Evolutionary conservation across 2,113 vertebrate species (phyloP), one percentile per base, ranked within the genome.

Genomic region (Sinosuthora webbiana): DNA sequence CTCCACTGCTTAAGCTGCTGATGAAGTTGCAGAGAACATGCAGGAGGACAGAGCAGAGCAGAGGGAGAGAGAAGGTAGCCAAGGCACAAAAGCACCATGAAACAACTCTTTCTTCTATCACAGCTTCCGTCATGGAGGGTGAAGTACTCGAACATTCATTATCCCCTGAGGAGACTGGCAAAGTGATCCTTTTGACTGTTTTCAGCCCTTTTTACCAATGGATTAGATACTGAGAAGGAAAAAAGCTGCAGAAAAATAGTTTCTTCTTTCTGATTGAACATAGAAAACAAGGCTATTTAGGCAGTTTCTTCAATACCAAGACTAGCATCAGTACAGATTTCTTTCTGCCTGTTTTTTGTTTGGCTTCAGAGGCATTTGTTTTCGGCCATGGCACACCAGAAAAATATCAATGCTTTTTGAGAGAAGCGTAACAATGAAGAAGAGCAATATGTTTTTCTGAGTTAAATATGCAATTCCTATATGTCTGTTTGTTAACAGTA

Each of bases 1-100:
- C 65, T 90, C 67, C 16, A 30, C 33, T 7, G 15, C 62, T 70
- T 56, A 28, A 77, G 30, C 68, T 82, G 55, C 39, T 68, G n/a
- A 6, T 49, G 52, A 60, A 83, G 60, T 41, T 12, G 0, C 65
- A 76, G 33, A 0, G 1, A 86, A 73, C 56, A 21, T 7, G 15
- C 21, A 55, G 65, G 69, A 71, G n/a, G 60, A 68, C 1, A 8
- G 44, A 70, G 55, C 23, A 60, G 57, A 78, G 44, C 2, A 4
- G 28, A 85, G 18, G 7, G n/a, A 74, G 71, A 23, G 21, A 62
- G 50, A 37, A 86, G 42, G 24, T n/a, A 95, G 37, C 9, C 42
- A 65, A 85, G 50, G 21, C 53, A 77, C 14, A 42, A 49, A 95
- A 64, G 31, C n/a, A 53, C 9, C 25, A 13, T 6, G 33, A 44